Percentiles rank a stretch among this genome's conserved stretches.
phyloP scores from a whole-genome alignment of 2,888 invertebrate genomes.

The Melikaiella ostensackeni region DNA sequence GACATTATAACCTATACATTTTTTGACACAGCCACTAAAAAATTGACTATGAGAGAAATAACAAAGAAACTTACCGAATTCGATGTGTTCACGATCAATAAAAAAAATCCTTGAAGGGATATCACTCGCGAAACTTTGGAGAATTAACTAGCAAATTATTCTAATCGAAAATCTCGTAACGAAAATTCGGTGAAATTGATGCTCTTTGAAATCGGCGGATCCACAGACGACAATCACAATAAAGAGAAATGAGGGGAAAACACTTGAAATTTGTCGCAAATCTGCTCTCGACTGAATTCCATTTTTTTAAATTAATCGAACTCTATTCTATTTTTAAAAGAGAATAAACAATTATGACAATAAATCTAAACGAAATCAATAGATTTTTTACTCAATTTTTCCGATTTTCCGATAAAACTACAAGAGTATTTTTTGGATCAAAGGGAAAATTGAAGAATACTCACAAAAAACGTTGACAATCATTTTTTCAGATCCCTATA shows the following conservation, averaged over 20 bases:
- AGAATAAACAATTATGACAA: no score
- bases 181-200: constrained; percentile 8
- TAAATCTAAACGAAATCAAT: no score
- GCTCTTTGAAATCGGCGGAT: neutral
- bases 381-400: no score
- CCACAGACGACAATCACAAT: neutral
- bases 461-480: no score
- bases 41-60: neutral
- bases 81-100: neutral
- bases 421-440: no score
- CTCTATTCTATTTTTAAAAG: neutral
- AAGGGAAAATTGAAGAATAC: no score
- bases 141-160: neutral
- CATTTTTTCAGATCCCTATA: no score
- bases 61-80: neutral
- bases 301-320: neutral
- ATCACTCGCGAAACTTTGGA: constrained; percentile 35
- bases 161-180: constrained; percentile 4
- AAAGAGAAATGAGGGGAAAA: constrained; percentile 3
- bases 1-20: constrained; percentile 14
- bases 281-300: neutral
- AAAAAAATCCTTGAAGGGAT: constrained; percentile 14
- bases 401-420: no score
- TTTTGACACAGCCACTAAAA: neutral
- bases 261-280: constrained; percentile 21